phyloP scores from a whole-genome alignment of 2,113 vertebrate species.

The Phocoena phocoena region DNA sequence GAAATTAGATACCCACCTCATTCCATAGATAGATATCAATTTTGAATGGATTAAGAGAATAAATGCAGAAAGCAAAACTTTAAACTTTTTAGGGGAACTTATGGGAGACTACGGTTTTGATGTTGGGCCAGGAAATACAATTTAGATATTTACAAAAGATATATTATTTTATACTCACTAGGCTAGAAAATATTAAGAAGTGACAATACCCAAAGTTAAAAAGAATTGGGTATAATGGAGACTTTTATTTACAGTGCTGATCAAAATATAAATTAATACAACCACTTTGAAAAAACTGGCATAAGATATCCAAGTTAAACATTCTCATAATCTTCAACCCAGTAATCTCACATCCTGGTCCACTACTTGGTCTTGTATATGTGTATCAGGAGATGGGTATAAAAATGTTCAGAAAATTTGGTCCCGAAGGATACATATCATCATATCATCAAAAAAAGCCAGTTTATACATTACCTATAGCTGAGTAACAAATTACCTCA shows the following conservation, averaged over 20 bases:
- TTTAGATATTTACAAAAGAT: background rate
- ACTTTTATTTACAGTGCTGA: background rate
- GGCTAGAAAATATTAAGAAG: background rate
- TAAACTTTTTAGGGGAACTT: background rate
- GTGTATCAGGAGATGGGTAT: background rate
- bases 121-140: background rate
- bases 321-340: background rate
- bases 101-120: background rate
- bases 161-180: background rate
- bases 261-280: background rate
- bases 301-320: constrained; percentile 9
- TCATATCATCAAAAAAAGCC: background rate
- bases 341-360: background rate
- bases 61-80: constrained; percentile 2
- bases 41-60: background rate
- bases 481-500: background rate
- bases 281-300: background rate
- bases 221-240: background rate
- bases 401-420: background rate
- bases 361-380: background rate
- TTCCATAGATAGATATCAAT: background rate
- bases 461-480: background rate
- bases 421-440: no score
- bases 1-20: background rate
- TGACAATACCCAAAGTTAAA: background rate